These are phyloP conservation scores for Microtus californicus DNA, from an alignment of 2,797 vertebrate species.

Conservation along the genomic window DNA sequence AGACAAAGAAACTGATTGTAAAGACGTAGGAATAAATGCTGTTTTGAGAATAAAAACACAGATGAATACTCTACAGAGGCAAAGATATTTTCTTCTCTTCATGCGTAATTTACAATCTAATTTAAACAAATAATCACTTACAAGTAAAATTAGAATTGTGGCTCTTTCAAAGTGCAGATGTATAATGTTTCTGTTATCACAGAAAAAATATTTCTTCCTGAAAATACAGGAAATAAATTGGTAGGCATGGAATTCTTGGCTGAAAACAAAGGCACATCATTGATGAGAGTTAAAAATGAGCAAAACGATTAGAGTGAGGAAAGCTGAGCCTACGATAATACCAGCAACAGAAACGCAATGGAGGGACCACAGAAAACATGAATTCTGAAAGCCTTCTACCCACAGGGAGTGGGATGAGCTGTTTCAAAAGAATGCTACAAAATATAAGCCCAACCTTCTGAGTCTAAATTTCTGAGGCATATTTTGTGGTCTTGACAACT, in stretches of 20 bases:
- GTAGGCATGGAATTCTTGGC: neutral
- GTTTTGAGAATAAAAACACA: neutral
- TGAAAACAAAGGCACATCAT: neutral
- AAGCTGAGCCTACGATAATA: neutral
- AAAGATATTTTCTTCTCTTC: neutral
- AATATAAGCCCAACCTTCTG: neutral
- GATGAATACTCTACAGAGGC: neutral
- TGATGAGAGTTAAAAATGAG: neutral
- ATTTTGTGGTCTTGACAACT: neutral
- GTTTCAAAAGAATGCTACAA: neutral
- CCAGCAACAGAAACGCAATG: neutral
- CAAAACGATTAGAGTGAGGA: neutral
- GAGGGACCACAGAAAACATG: rapidly evolving
- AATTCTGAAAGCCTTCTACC: neutral
- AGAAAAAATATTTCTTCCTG: neutral
- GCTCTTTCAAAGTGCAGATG: neutral
- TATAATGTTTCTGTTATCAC: neutral
- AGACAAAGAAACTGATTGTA: neutral
- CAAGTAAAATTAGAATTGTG: constrained; percentile 2
- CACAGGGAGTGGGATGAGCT: neutral
- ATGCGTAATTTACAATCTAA: neutral
- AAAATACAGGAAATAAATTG: neutral
- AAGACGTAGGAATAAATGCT: neutral
- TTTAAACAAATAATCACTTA: neutral
- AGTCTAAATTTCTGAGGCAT: neutral